Conservation (phyloP, 2,797 vertebrate species). For the Dryobates pubescens region DNA sequence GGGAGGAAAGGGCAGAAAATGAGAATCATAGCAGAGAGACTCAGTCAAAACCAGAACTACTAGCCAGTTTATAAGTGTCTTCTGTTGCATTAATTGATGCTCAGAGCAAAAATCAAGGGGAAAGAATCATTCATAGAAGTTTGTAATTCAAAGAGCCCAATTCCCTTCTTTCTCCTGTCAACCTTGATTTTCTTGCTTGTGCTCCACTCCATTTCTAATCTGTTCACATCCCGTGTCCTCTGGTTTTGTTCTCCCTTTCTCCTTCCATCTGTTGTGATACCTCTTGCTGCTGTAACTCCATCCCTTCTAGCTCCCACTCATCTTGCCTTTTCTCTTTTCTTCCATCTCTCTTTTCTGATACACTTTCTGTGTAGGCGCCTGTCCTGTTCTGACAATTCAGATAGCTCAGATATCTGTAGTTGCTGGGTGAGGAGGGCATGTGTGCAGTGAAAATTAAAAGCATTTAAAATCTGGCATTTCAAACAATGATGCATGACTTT, state of each 20-base stretch:
- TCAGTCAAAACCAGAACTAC: neutral
- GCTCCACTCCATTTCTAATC: neutral
- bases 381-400: neutral
- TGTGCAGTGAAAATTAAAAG: neutral
- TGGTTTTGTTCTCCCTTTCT: neutral
- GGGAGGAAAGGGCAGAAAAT: neutral
- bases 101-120: neutral
- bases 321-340: neutral
- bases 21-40: neutral
- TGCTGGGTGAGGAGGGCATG: neutral
- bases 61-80: neutral
- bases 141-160: neutral
- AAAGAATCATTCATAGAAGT: neutral
- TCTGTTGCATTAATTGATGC: neutral
- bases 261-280: neutral
- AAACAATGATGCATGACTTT: neutral
- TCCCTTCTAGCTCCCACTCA: neutral
- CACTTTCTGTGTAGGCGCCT: neutral
- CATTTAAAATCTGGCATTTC: neutral
- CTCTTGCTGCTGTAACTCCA: neutral
- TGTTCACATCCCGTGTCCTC: neutral
- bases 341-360: neutral
- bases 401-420: neutral
- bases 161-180: neutral
- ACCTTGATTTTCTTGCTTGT: neutral